Conservation (phyloP, 2,888 invertebrate genomes). For the Ommatoiulus sabulosus region DNA sequence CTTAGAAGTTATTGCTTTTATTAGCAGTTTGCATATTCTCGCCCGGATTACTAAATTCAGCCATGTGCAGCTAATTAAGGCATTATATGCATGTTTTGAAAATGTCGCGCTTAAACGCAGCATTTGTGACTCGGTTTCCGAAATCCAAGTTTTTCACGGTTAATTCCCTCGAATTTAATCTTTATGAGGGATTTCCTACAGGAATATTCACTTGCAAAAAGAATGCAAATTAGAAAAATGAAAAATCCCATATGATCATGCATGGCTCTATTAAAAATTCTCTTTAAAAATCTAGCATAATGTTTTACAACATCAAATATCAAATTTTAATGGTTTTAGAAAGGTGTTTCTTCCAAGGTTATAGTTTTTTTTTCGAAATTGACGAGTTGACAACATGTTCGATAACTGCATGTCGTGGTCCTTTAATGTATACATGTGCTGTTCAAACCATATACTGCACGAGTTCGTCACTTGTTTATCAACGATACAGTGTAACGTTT, state of each 20-base stretch:
- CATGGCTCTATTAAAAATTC: too few species aligned
- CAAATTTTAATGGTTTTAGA: too few species aligned
- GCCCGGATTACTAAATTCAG: conserved; percentile 27
- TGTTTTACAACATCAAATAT: too few species aligned
- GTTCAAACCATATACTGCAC: too few species aligned
- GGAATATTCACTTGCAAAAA: not conserved
- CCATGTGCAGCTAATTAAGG: conserved; percentile 35
- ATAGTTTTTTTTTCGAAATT: too few species aligned
- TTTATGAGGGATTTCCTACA: not conserved
- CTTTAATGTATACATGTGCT: too few species aligned
- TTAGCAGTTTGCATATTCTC: conserved; percentile 43
- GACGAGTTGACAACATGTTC: too few species aligned
- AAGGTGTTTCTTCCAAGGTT: too few species aligned
- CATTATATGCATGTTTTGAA: conserved; percentile 28
- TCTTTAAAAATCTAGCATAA: too few species aligned
- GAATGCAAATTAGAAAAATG: not conserved
- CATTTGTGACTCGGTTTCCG: not conserved
- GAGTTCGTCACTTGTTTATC: too few species aligned
- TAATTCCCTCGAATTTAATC: not conserved
- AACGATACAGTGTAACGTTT: too few species aligned
- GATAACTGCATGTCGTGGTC: too few species aligned
- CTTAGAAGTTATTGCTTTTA: conserved; percentile 30
- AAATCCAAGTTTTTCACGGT: not conserved
- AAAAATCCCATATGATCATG: not conserved
- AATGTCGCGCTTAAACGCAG: not conserved